Conservation (phyloP, 1,140 invertebrate species). For the Monochamus saltuarius region DNA sequence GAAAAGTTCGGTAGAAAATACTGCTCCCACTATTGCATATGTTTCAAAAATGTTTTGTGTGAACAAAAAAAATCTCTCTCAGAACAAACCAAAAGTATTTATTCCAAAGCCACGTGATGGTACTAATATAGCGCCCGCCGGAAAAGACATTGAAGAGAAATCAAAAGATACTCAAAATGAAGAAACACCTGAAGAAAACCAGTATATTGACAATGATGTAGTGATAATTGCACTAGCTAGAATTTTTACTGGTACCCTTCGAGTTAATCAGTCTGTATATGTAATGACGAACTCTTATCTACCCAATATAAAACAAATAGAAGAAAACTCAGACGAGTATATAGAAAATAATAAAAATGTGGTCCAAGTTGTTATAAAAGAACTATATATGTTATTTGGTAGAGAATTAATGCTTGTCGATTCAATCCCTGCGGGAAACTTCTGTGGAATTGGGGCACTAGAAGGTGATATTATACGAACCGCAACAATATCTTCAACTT, state of each 20-base stretch:
- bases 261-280: constrained; percentile 75
- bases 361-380: constrained; percentile 61
- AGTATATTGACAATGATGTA: constrained; percentile 55
- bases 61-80: constrained; percentile 63
- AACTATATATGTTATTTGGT: constrained; percentile 92
- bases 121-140: neutral
- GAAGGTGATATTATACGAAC: constrained; percentile 85
- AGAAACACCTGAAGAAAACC: constrained; percentile 46
- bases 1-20: constrained; percentile 67
- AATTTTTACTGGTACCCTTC: constrained; percentile 87
- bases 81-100: constrained; percentile 40
- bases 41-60: constrained; percentile 94
- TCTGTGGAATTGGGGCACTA: constrained; percentile 83
- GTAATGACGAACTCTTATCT: constrained; percentile 79
- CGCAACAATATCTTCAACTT: constrained; percentile 82
- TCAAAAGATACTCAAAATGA: constrained; percentile 37
- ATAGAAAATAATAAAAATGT: constrained; percentile 51
- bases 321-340: constrained; percentile 44
- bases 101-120: constrained; percentile 30
- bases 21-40: constrained; percentile 82
- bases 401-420: constrained; percentile 82
- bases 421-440: constrained; percentile 83
- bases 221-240: constrained; percentile 91
- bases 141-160: constrained; percentile 7
- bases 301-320: constrained; percentile 31